Conservation (phyloP, 2,797 vertebrate species). For the Heliangelus exortis region DNA sequence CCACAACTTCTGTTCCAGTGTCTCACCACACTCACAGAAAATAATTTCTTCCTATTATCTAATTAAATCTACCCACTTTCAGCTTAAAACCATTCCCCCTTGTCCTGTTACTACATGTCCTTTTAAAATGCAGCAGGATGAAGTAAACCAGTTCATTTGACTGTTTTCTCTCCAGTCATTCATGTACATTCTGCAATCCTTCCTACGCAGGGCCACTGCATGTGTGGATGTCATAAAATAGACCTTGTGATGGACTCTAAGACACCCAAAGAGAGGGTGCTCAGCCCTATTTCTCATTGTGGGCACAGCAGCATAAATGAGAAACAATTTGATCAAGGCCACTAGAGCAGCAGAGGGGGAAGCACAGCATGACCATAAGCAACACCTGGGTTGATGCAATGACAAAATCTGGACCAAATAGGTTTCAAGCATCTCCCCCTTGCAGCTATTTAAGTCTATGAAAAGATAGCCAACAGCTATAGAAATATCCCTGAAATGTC, state of each 20-base stretch:
- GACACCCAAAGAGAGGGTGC: neutral
- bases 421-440: neutral
- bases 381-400: neutral
- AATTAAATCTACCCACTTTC: too few species aligned
- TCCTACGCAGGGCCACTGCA: neutral
- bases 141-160: neutral
- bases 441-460: neutral
- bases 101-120: too few species aligned
- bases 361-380: neutral
- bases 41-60: too few species aligned
- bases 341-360: neutral
- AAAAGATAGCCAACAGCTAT: neutral
- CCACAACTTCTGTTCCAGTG: too few species aligned
- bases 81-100: too few species aligned
- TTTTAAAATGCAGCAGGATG: neutral
- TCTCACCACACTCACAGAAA: too few species aligned
- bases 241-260: neutral
- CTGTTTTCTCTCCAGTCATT: neutral
- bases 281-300: neutral
- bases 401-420: neutral
- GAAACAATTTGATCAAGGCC: neutral
- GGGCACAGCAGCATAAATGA: neutral
- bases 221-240: neutral
- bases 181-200: neutral
- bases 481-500: neutral